These are phyloP conservation scores for Apotomis capreana DNA, from an alignment of 2,888 invertebrate genomes.

Conservation along the genomic window DNA sequence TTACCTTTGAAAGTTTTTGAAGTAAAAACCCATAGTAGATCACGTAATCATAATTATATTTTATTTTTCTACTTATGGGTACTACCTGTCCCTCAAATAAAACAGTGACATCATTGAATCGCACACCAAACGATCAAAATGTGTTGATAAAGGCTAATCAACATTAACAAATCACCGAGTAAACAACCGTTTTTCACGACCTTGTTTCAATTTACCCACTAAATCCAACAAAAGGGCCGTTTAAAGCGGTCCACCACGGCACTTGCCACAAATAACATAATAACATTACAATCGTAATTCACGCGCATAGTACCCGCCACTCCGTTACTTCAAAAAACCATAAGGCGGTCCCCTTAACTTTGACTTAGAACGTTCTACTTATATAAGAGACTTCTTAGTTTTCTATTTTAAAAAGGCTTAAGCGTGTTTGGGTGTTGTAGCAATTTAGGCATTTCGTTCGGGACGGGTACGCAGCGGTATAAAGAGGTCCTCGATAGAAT, in stretches of 20 bases:
- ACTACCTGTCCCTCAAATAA: neutral
- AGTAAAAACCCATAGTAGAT: too few species aligned
- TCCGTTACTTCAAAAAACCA: slow-evolving; percentile 1
- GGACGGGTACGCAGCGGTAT: neutral
- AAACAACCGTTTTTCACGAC: slow-evolving; percentile 1
- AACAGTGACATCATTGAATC: neutral
- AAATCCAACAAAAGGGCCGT: slow-evolving; percentile 6
- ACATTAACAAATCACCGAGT: neutral
- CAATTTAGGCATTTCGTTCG: neutral
- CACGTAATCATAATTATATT: too few species aligned
- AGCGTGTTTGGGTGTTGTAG: neutral
- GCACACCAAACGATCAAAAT: neutral
- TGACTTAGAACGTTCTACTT: slow-evolving; percentile 11
- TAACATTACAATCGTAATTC: slow-evolving; percentile 14
- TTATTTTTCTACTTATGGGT: too few species aligned
- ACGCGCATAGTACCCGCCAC: neutral
- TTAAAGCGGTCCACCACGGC: slow-evolving; percentile 7
- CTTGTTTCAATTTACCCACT: slow-evolving; percentile 17
- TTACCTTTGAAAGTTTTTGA: too few species aligned
- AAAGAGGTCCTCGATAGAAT: slow-evolving; percentile 23
- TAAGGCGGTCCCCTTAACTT: neutral
- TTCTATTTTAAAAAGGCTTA: neutral
- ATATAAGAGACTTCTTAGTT: neutral
- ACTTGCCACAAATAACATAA: slow-evolving; percentile 29
- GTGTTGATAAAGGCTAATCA: neutral